These are phyloP conservation scores for Sweltsa coloradensis DNA, from an alignment of 1,140 invertebrate genomes.

Conservation along the genomic window DNA sequence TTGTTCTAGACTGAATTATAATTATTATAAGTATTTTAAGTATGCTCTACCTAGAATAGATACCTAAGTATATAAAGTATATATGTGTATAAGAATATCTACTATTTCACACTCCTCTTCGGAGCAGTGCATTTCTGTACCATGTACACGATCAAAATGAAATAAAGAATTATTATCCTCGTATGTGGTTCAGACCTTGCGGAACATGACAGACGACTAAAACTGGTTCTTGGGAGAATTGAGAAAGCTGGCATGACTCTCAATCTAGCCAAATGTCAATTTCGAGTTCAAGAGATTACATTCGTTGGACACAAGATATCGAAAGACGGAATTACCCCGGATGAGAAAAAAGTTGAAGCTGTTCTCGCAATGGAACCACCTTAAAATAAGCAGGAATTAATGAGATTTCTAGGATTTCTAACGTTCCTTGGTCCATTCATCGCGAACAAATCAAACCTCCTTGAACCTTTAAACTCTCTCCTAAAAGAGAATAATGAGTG, in stretches of 20 bases:
- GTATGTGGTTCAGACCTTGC: conserved; percentile 1
- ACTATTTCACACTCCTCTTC: too few species aligned
- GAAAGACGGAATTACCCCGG: neutral
- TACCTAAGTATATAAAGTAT: too few species aligned
- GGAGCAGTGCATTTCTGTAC: too few species aligned
- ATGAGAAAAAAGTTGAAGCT: neutral
- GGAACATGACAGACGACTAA: neutral
- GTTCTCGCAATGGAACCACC: neutral
- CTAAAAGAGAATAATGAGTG: neutral
- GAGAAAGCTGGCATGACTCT: neutral
- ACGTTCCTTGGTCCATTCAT: neutral
- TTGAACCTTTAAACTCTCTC: neutral
- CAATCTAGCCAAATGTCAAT: neutral
- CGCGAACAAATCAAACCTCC: neutral
- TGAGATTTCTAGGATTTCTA: neutral
- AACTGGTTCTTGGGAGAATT: neutral
- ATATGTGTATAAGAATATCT: too few species aligned
- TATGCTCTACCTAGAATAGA: too few species aligned
- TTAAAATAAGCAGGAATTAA: neutral
- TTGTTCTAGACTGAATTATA: too few species aligned
- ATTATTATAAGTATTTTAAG: too few species aligned
- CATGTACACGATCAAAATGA: too few species aligned
- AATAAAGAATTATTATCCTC: too few species aligned
- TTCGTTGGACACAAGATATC: neutral
- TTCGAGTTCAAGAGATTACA: neutral